phyloP scores from a whole-genome alignment of 1,140 invertebrate species.

The Drosophila melanogaster region Release_6_plus_ISO1_MT NC_004354.4:8826501-8827000 shows the following conservation, averaged over 20 bases:
- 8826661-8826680: slow-evolving; percentile 24
- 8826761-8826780: slow-evolving; percentile 31
- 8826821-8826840: slow-evolving; percentile 77
- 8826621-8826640: slow-evolving; percentile 9
- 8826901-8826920: slow-evolving; percentile 6
- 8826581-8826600: slow-evolving; percentile 33
- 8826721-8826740: slow-evolving; percentile 64
- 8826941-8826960: slow-evolving; percentile 13
- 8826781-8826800: slow-evolving; percentile 46
- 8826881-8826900: not conserved
- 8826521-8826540: not conserved
- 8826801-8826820: slow-evolving; percentile 74
- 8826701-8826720: slow-evolving; percentile 48
- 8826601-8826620: slow-evolving; percentile 66
- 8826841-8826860: slow-evolving; percentile 69
- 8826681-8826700: slow-evolving; percentile 36
- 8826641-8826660: slow-evolving; percentile 51
- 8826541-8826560: slow-evolving; percentile 16
- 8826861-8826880: slow-evolving; percentile 11
- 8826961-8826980: slow-evolving; percentile 4
- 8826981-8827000: slow-evolving; percentile 67
- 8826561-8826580: slow-evolving; percentile 46
- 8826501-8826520: not conserved
- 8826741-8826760: slow-evolving; percentile 49
- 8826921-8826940: slow-evolving; percentile 1